Percentiles rank a stretch among this genome's conserved stretches.
These are phyloP conservation scores for Pammene fasciana DNA, from an alignment of 2,888 invertebrate genomes.

Conservation along the genomic window DNA sequence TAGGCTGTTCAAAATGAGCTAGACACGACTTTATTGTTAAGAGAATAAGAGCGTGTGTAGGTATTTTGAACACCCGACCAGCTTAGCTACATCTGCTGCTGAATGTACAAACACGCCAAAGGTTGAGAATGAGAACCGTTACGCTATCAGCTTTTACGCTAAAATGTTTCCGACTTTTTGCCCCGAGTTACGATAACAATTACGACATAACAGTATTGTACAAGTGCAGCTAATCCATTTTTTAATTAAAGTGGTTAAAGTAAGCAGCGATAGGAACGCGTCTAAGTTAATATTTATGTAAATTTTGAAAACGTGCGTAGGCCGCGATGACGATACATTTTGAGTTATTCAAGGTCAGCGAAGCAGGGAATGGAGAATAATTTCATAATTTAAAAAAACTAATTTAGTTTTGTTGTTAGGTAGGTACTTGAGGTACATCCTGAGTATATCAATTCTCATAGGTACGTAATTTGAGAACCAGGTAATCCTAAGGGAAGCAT, in stretches of 20 bases:
- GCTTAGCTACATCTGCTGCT: too few species aligned
- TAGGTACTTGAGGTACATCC: too few species aligned
- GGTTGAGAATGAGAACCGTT: conserved; percentile 30
- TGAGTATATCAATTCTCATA: too few species aligned
- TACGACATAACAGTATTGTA: conserved; percentile 41
- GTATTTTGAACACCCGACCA: too few species aligned
- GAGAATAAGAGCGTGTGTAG: too few species aligned
- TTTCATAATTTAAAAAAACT: neutral
- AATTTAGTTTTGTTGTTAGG: neutral
- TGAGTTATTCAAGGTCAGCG: conserved; percentile 12
- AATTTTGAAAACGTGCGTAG: conserved; percentile 17
- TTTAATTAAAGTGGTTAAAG: conserved; percentile 30
- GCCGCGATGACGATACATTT: conserved; percentile 8
- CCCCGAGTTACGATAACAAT: conserved; percentile 35
- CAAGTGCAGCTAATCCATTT: conserved; percentile 32
- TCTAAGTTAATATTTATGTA: conserved; percentile 27
- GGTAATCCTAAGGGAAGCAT: too few species aligned
- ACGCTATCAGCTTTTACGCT: conserved; percentile 27
- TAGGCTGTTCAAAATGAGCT: too few species aligned
- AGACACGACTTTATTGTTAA: too few species aligned
- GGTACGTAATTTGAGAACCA: too few species aligned
- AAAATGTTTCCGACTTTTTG: conserved; percentile 39
- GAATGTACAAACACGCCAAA: conserved; percentile 22
- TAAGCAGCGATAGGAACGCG: conserved; percentile 26
- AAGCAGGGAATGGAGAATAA: conserved; percentile 1